Base-by-base conservation (phyloP, 2,888 invertebrate genomes). In the Meliscaeva auricollis region DNA sequence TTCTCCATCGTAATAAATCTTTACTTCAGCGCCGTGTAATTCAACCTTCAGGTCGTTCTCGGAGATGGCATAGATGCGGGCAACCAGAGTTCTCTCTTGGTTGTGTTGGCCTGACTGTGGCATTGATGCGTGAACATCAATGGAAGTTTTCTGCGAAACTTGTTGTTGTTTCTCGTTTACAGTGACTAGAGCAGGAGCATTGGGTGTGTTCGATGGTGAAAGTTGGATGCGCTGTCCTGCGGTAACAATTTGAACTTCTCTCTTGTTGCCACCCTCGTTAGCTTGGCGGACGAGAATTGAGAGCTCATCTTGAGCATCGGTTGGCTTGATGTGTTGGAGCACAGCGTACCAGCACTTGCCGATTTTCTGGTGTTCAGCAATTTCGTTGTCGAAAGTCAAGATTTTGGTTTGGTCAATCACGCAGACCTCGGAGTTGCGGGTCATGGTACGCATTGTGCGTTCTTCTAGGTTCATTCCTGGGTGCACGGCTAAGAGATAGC, bases 331-430 rank as follows among this genome's bases (percentile, higher is more conserved):
- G 83, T 94, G 93, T 44, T 94, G 93, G 90, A 95, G 91, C 78
- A 94, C 93, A 0, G 95, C 94, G 88, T 95, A 94, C 95, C 95
- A 95, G 38, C 93, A 93, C 8, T 92, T 88, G 89, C 93, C 91
- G 89, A 93, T 88, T 35, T 93, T 90, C 87, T 94, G 92, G 2
- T 84, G n/a, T 11, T 94, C 92, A 90, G 94, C 95, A 38, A 93
- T 92, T 50, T 93, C 93, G 89, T 94, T 94, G 91, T 96, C 95
- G 91, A 96, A 96, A 1, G 96, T 96, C 87, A 92, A 93, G 62
- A 94, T 93, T 68, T 91, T 91, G 64, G 91, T 93, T 35, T 93
- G 92, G 87, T 96, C 95, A 50, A 96, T 90, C 4, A 94, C 92
- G 89, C 96, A 96, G 88, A 92, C 81, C 26, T 87, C 69, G 8